Conservation (phyloP, 2,888 invertebrate genomes). For the Ornithoptera alexandrae region DNA sequence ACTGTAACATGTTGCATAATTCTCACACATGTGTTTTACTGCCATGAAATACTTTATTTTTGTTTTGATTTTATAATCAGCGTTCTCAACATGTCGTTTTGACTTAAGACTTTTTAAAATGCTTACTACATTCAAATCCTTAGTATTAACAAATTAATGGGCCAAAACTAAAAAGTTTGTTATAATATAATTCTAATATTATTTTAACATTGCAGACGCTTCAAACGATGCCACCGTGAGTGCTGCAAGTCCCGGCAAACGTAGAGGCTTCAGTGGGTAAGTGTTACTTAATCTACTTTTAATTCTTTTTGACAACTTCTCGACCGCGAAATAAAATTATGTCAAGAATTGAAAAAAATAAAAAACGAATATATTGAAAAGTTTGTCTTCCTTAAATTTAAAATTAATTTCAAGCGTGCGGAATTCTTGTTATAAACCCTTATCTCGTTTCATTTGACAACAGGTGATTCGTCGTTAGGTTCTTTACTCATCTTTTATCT, state of each 20-base stretch:
- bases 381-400: background rate
- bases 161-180: background rate
- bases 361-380: background rate
- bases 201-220: constrained; percentile 79
- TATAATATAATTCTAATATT: background rate
- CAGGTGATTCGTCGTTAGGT: constrained; percentile 43
- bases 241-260: constrained; percentile 90
- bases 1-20: background rate
- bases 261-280: constrained; percentile 48
- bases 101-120: background rate
- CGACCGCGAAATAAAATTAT: background rate
- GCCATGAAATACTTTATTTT: background rate
- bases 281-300: constrained; percentile 19
- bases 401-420: background rate
- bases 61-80: background rate
- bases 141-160: background rate
- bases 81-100: background rate
- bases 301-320: constrained; percentile 2
- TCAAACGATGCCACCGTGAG: constrained; percentile 79
- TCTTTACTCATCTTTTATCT: constrained; percentile 66
- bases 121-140: no score
- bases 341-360: background rate
- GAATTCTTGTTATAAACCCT: constrained; percentile 29
- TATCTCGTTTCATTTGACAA: constrained; percentile 39
- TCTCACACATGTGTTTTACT: background rate